Evolutionary conservation across 2,797 vertebrate genomes (phyloP).

Genomic region (Sebastes jordani): DNA sequence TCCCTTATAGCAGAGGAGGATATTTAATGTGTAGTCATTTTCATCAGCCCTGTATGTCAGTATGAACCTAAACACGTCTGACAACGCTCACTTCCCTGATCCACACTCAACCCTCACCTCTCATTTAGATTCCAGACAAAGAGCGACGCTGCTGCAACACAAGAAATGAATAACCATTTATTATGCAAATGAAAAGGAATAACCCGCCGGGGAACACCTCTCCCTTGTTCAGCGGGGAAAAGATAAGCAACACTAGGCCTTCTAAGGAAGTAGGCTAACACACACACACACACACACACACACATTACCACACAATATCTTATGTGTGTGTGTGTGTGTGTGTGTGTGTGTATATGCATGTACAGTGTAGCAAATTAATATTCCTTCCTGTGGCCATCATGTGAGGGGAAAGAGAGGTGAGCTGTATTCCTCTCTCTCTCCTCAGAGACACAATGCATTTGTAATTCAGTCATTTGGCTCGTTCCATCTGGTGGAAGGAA

Average conservation of each 20-base stretch:
- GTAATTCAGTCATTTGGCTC: neutral
- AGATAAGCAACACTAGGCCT: neutral
- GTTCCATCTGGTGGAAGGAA: neutral
- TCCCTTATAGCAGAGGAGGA: neutral
- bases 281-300: too few species aligned
- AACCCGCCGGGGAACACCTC: conserved; percentile 4
- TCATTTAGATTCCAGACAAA: conserved; percentile 27
- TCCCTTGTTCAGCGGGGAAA: neutral
- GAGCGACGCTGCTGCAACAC: conserved; percentile 2
- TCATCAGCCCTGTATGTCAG: neutral
- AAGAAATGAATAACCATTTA: conserved; percentile 28
- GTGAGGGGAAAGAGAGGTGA: neutral
- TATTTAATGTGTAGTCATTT: neutral
- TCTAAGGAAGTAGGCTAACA: neutral
- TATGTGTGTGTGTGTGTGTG: neutral
- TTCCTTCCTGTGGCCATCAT: neutral
- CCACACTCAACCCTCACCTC: neutral
- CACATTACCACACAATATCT: too few species aligned
- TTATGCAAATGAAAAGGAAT: conserved; percentile 36
- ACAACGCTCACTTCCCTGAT: neutral
- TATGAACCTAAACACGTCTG: neutral
- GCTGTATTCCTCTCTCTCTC: neutral
- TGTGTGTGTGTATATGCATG: neutral
- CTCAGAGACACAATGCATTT: neutral
- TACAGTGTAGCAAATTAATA: neutral